Evolutionary conservation across 2,113 vertebrate species (phyloP).

Genomic region (Apistogramma diplotaenia): DNA sequence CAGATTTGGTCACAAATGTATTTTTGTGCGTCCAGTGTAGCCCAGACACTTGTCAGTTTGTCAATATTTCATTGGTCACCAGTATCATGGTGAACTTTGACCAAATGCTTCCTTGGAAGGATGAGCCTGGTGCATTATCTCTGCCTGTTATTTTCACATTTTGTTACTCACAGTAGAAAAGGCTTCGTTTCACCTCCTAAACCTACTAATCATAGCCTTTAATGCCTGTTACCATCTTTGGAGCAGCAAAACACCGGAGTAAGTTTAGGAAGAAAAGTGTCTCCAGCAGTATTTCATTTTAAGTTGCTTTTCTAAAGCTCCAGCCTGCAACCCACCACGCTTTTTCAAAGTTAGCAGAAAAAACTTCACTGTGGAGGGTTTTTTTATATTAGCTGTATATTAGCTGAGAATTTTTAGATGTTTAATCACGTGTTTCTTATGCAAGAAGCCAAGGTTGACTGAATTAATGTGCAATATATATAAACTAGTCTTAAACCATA

Average conservation of each 20-base stretch:
- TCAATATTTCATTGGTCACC: not conserved
- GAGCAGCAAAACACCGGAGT: not conserved
- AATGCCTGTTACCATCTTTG: not conserved
- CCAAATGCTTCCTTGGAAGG: slow-evolving; percentile 11
- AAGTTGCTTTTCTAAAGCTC: not conserved
- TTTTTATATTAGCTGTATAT: not conserved
- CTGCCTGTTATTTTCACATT: not conserved
- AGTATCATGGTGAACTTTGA: not conserved
- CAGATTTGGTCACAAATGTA: slow-evolving; percentile 31
- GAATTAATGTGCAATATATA: too few species aligned
- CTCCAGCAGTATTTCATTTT: rapidly evolving
- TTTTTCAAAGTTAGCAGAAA: too few species aligned
- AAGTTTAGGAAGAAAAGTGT: not conserved
- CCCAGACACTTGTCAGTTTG: not conserved
- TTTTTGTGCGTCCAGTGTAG: not conserved
- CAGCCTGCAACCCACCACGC: too few species aligned
- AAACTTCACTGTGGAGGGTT: too few species aligned
- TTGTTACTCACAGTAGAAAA: not conserved
- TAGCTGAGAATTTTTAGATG: too few species aligned
- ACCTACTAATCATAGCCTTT: not conserved
- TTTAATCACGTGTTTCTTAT: too few species aligned
- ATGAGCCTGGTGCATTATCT: not conserved
- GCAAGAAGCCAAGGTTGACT: too few species aligned
- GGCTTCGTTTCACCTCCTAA: not conserved
- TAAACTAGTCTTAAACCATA: too few species aligned